Evolutionary conservation across 1,140 invertebrate species (phyloP).

Genomic region (Dufourea novaeangliae): DNA sequence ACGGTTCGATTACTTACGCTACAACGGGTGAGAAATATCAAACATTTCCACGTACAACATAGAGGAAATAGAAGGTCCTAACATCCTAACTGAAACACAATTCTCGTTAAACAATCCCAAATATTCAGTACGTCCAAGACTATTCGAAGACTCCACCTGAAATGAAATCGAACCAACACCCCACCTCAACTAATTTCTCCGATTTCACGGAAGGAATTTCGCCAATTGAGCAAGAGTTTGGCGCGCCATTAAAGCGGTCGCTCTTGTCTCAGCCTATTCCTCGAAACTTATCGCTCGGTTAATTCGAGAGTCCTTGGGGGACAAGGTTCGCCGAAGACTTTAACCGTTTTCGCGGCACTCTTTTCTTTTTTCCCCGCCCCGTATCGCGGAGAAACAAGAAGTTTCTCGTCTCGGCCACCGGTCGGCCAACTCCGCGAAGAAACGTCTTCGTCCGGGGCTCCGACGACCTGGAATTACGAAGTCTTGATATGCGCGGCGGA

Average conservation of each 20-base stretch:
- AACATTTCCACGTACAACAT: too few species aligned
- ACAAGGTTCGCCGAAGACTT: neutral
- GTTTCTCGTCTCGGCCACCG: neutral
- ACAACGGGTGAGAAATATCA: too few species aligned
- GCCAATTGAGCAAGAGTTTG: neutral
- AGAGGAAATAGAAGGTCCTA: too few species aligned
- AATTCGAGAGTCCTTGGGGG: neutral
- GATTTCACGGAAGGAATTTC: neutral
- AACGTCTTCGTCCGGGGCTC: neutral
- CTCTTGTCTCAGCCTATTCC: neutral
- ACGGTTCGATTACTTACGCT: neutral
- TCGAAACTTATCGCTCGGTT: slow-evolving; percentile 10
- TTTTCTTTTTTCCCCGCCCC: neutral
- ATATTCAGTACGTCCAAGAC: too few species aligned
- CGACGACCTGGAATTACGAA: slow-evolving; percentile 1
- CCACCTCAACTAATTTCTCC: neutral
- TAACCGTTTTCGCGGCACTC: neutral
- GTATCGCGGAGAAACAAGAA: neutral
- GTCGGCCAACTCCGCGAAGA: neutral
- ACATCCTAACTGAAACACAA: too few species aligned
- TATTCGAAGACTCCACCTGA: too few species aligned
- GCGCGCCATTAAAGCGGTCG: neutral
- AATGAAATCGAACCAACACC: neutral
- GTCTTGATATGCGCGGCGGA: neutral
- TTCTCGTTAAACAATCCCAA: too few species aligned